Conservation (phyloP, 1,140 invertebrate genomes). For the Musca vetustissima region DNA sequence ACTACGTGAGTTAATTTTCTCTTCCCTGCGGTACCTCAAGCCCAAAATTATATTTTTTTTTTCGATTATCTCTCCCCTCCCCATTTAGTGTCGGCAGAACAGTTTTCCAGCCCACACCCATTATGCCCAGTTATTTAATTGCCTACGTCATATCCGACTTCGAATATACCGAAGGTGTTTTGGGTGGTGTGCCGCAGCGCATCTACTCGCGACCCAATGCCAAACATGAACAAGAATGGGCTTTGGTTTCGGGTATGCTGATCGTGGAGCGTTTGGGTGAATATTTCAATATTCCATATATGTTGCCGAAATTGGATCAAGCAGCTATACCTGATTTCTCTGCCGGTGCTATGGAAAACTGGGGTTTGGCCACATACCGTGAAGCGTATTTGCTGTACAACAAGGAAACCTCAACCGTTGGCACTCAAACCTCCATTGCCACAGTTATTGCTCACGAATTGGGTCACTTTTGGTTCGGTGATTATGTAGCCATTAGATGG, state of each 20-base stretch:
- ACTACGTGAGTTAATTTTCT: constrained; percentile 33
- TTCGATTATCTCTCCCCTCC: too few species aligned
- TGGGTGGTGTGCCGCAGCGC: constrained; percentile 50
- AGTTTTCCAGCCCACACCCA: constrained; percentile 34
- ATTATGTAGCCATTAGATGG: constrained; percentile 65
- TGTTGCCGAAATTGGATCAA: constrained; percentile 48
- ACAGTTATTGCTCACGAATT: constrained; percentile 66
- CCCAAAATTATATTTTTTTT: too few species aligned
- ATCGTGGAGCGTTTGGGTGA: constrained; percentile 42
- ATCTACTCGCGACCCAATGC: constrained; percentile 47
- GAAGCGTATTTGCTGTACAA: constrained; percentile 49
- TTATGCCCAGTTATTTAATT: constrained; percentile 48
- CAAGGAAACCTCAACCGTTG: constrained; percentile 39
- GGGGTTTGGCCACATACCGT: constrained; percentile 51
- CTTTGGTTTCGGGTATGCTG: constrained; percentile 44
- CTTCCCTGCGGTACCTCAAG: too few species aligned
- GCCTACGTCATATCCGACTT: constrained; percentile 60
- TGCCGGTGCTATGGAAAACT: constrained; percentile 54
- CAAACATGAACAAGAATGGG: constrained; percentile 43
- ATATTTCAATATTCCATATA: constrained; percentile 40
- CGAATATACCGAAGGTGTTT: constrained; percentile 35
- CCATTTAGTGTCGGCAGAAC: constrained; percentile 29
- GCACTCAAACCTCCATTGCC: constrained; percentile 58
- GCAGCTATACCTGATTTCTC: constrained; percentile 49
- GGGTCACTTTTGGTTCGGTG: constrained; percentile 68